Percentiles rank a stretch among this genome's conserved stretches.
Conservation (phyloP, 2,797 vertebrate genomes). For the Neosilurus hyrtlii region DNA sequence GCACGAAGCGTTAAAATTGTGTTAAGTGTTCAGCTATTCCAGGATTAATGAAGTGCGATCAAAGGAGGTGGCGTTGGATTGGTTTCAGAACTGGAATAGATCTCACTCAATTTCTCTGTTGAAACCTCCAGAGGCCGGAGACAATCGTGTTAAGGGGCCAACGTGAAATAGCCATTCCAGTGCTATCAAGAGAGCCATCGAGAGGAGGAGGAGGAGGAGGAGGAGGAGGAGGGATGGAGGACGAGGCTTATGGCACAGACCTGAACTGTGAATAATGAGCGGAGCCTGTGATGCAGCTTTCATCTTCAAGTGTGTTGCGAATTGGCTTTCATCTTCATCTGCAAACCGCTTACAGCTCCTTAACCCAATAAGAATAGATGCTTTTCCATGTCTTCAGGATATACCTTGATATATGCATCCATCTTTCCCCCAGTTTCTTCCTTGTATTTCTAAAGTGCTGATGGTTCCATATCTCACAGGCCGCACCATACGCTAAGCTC, state of each 20-base stretch:
- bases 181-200: slow-evolving; percentile 23
- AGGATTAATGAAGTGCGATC: slow-evolving; percentile 30
- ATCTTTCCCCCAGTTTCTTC: neutral
- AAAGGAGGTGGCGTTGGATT: slow-evolving; percentile 18
- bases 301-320: slow-evolving; percentile 60
- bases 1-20: slow-evolving; percentile 1
- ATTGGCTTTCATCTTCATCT: slow-evolving; percentile 51
- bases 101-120: slow-evolving; percentile 74
- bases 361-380: neutral
- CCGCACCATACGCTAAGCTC: slow-evolving; percentile 44
- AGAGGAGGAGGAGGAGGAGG: slow-evolving; percentile 56
- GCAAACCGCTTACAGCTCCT: slow-evolving; percentile 47
- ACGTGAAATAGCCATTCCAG: neutral
- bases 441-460: slow-evolving; percentile 45
- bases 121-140: slow-evolving; percentile 62
- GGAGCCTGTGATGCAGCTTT: slow-evolving; percentile 69
- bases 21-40: slow-evolving; percentile 16
- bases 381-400: slow-evolving; percentile 12
- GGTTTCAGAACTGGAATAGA: slow-evolving; percentile 45
- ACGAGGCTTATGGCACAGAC: slow-evolving; percentile 56
- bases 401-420: neutral
- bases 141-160: slow-evolving; percentile 64
- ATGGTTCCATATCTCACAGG: slow-evolving; percentile 44
- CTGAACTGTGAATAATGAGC: slow-evolving; percentile 76
- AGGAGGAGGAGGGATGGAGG: slow-evolving; percentile 41